Percentiles rank a stretch among this genome's conserved stretches.
Evolutionary conservation across 2,888 invertebrate genomes (phyloP).

Genomic region (Sinelater perroti): DNA sequence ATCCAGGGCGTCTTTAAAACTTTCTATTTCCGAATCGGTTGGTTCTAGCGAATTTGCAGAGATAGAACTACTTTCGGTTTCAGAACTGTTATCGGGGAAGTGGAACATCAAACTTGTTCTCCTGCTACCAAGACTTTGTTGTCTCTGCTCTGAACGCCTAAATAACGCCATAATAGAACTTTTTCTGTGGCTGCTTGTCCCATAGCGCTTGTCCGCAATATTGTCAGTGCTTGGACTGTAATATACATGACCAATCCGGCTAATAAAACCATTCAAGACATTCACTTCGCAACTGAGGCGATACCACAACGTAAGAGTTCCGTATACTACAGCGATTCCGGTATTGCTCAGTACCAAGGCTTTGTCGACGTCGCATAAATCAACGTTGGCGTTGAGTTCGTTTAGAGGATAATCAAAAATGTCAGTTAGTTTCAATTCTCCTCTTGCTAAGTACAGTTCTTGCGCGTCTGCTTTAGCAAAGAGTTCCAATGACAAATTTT

Average conservation of each 20-base stretch:
- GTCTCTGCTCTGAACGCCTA: not conserved
- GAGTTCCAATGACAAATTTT: conserved; percentile 26
- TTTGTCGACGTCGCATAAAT: conserved; percentile 30
- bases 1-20: conserved; percentile 46
- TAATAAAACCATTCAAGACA: not conserved
- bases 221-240: conserved; percentile 4
- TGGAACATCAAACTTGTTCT: conserved; percentile 7
- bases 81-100: not conserved
- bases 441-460: conserved; percentile 32
- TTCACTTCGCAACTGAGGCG: conserved; percentile 20
- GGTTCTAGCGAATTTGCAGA: conserved; percentile 17
- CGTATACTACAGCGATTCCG: conserved; percentile 16
- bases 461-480: conserved; percentile 14
- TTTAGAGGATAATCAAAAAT: conserved; percentile 17
- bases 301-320: conserved; percentile 19
- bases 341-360: conserved; percentile 20
- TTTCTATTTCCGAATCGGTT: conserved; percentile 41
- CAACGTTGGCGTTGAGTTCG: conserved; percentile 19
- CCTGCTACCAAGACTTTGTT: conserved; percentile 13
- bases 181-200: not conserved
- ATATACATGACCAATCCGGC: not conserved
- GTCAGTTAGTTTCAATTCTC: conserved; percentile 27
- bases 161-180: not conserved
- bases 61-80: not conserved
- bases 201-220: not conserved